Evolutionary conservation across 2,797 vertebrate genomes (phyloP), one percentile per base, ranked within the genome.

Genomic region (Neopelma chrysocephalum): DNA sequence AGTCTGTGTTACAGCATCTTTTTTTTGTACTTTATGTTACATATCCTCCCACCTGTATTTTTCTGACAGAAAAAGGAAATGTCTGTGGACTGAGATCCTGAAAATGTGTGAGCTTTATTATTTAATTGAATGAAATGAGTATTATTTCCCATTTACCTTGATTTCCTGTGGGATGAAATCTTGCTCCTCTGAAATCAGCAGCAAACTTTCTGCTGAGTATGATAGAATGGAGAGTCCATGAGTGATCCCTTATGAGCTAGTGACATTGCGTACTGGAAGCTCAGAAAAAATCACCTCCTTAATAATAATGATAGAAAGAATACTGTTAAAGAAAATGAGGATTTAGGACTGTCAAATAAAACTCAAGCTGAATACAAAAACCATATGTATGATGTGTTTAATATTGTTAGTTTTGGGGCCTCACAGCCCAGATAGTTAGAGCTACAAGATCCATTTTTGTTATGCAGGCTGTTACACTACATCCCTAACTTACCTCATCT

Each of bases 401-500:
- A 84, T 93, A n/a, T 75, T 80, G 79, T 54, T 96, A 65, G 77
- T 83, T 96, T 95, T 90, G 89, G 65, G 86, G 86, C 61, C 88
- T 89, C 65, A 17, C 6, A 26, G 58, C 50, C 71, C 72, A 69
- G 90, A 83, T n/a, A 80, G 85, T 79, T 87, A 76, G 88, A 96
- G 80, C 91, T 96, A 87, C 57, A 65, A n/a, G 89, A 89, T 96
- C 64, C 4, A 0, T 82, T 93, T 64, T 32, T 72, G 60, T 85
- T 96, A 85, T 89, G 26, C 92, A 92, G 82, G 89, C 66, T 54
- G 45, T 91, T 97, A 81, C 77, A 45, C 85, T 96, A 47, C 76
- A 68, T 94, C 95, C 70, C 82, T 85, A 92, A 72, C 95, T 98
- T 96, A 97, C 96, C 92, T 98, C 97, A 97, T 97, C 96, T 31